These are phyloP conservation scores for Psittacara wagleri DNA, from an alignment of 2,113 vertebrate species.

Conservation along the genomic window DNA sequence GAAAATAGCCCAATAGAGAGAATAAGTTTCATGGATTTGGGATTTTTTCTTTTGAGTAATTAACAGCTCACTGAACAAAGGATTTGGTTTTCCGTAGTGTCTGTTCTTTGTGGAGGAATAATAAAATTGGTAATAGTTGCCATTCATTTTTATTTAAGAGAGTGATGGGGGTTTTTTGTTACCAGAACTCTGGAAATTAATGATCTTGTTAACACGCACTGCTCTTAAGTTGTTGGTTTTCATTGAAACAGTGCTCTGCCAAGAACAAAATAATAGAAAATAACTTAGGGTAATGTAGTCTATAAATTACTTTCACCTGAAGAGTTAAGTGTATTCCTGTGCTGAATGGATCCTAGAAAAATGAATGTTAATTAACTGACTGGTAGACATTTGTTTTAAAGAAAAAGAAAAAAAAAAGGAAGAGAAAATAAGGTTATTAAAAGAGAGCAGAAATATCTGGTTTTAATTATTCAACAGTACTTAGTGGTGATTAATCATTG, in stretches of 20 bases:
- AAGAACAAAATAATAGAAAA: conserved; percentile 1
- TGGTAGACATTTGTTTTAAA: conserved; percentile 9
- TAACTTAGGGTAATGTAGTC: background rate
- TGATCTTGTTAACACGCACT: background rate
- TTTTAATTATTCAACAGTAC: conserved; percentile 19
- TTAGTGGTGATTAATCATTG: conserved; percentile 3
- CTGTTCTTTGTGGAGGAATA: background rate
- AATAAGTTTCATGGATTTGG: background rate
- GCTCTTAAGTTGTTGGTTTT: background rate
- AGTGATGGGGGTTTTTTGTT: background rate
- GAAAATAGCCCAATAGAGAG: background rate
- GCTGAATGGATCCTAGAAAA: background rate
- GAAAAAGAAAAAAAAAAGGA: background rate
- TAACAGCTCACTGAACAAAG: background rate
- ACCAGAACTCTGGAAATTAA: background rate
- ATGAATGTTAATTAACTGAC: background rate
- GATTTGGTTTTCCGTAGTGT: background rate
- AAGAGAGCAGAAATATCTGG: background rate
- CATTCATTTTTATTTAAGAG: background rate
- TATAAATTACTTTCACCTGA: conserved; percentile 18
- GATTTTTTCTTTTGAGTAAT: background rate
- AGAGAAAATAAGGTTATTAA: background rate
- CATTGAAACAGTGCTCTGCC: background rate
- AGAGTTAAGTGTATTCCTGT: background rate
- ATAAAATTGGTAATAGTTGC: background rate